phyloP scores from a whole-genome alignment of 2,888 invertebrate genomes.

The Chrysotoxum bicinctum region DNA sequence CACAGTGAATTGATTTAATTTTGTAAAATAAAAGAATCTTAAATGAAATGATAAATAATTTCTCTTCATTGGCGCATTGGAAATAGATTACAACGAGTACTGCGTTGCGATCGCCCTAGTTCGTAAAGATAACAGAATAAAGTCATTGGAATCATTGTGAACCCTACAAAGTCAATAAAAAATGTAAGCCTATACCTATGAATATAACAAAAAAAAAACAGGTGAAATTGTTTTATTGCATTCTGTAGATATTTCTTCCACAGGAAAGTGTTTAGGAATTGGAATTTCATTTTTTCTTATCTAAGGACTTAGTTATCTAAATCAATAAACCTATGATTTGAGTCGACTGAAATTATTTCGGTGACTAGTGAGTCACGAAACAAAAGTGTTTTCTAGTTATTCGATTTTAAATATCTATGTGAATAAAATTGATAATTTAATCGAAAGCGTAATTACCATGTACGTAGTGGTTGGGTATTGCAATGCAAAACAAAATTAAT shows the following conservation, averaged over 20 bases:
- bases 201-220: conserved; percentile 11
- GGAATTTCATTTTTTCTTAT: background rate
- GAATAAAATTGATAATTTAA: conserved; percentile 20
- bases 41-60: conserved; percentile 28
- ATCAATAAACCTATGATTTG: background rate
- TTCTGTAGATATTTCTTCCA: background rate
- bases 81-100: conserved; percentile 39
- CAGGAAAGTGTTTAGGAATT: no score
- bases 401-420: background rate
- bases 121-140: conserved; percentile 33
- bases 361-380: conserved; percentile 34
- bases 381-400: background rate
- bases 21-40: background rate
- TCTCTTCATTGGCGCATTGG: conserved; percentile 3
- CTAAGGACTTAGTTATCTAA: background rate
- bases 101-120: conserved; percentile 54
- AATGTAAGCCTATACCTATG: background rate
- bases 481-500: conserved; percentile 16
- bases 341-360: background rate
- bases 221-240: conserved; percentile 38
- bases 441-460: conserved; percentile 19
- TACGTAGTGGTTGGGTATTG: background rate
- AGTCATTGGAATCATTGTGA: conserved; percentile 25
- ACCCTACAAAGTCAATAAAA: conserved; percentile 25
- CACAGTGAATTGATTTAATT: background rate